These are phyloP conservation scores for Apodemus agrarius DNA, from an alignment of 2,797 vertebrate species.

Conservation along the genomic window DNA sequence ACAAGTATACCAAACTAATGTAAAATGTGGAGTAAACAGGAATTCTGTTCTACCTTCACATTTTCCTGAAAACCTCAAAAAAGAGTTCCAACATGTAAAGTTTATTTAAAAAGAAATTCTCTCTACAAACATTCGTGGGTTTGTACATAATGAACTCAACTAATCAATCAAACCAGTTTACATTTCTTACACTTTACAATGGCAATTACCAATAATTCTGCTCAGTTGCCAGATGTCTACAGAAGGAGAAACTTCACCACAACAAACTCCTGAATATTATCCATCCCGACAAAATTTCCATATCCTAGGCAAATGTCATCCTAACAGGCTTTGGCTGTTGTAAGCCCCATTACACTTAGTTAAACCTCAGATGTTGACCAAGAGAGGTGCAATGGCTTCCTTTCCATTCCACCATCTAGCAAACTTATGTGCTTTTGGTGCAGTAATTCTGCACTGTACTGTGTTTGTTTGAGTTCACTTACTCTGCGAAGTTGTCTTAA, in stretches of 20 bases:
- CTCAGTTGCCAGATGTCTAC: constrained; percentile 32
- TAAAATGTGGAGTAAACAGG: neutral
- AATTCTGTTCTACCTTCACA: constrained; percentile 45
- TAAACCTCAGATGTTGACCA: constrained; percentile 5
- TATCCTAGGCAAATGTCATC: neutral
- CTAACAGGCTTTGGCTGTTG: constrained; percentile 35
- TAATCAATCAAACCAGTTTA: constrained; percentile 42
- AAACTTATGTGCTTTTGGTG: constrained; percentile 41
- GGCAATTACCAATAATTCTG: constrained; percentile 45
- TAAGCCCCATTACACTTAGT: constrained; percentile 23
- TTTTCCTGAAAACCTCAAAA: constrained; percentile 46
- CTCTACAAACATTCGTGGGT: constrained; percentile 4
- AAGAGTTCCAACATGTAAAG: constrained; percentile 48
- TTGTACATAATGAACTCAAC: constrained; percentile 36
- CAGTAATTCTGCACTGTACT: neutral
- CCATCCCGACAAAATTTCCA: constrained; percentile 21
- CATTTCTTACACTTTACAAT: constrained; percentile 42
- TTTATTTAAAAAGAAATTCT: constrained; percentile 54
- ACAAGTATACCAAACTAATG: constrained; percentile 41
- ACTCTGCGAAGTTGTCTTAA: constrained; percentile 32
- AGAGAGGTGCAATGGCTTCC: neutral
- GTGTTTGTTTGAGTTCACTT: constrained; percentile 35
- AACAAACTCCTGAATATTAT: constrained; percentile 57
- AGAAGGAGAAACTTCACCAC: constrained; percentile 1
- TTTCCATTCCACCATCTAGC: neutral